Evolutionary conservation across 2,888 invertebrate genomes (phyloP), one percentile per base, ranked within the genome.

Genomic region (Smittia aterrima): DNA sequence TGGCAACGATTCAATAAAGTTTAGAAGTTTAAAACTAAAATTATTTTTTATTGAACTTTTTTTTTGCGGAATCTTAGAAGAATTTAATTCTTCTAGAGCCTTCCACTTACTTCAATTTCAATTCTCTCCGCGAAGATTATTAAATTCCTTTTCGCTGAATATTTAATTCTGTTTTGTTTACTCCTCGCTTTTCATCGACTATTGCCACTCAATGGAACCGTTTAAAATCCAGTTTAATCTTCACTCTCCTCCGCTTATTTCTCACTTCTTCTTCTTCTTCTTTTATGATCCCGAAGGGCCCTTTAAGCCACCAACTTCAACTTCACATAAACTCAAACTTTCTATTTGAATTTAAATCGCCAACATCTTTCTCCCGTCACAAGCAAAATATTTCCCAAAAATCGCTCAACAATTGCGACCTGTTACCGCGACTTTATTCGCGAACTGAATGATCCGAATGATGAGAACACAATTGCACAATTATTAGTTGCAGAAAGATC

Each of bases 361-460:
- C 32, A 32, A 32, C 32, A 32, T 32, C 32, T 32, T 32, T 32
- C 32, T n/a, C n/a, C n/a, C n/a, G n/a, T n/a, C 32, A 32, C 32
- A 32, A 32, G 32, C 32, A 32, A 32, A 32, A n/a, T n/a, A n/a
- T n/a, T n/a, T n/a, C n/a, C n/a, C n/a, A n/a, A n/a, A 9, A 38
- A 13, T 47, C 47, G 16, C 47, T 47, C 16, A 2, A n/a, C n/a
- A n/a, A 13, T 11, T 47, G 47, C 47, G 47, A 47, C 47, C 11
- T 47, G 47, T n/a, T 47, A n/a, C 11, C 47, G 16, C 47, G 47
- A n/a, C 4, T 6, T 16, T n/a, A 47, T n/a, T 47, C 47, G 47
- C 47, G 47, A n/a, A 47, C 47, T 47, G 47, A 47, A 6, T 47
- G 47, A 47, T 47, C 47, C 47, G 16, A 47, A 47, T 47, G 47